Percentiles rank a stretch among this genome's conserved stretches.
These are phyloP conservation scores for Platalea minor DNA, from an alignment of 2,797 vertebrate genomes.

Conservation along the genomic window DNA sequence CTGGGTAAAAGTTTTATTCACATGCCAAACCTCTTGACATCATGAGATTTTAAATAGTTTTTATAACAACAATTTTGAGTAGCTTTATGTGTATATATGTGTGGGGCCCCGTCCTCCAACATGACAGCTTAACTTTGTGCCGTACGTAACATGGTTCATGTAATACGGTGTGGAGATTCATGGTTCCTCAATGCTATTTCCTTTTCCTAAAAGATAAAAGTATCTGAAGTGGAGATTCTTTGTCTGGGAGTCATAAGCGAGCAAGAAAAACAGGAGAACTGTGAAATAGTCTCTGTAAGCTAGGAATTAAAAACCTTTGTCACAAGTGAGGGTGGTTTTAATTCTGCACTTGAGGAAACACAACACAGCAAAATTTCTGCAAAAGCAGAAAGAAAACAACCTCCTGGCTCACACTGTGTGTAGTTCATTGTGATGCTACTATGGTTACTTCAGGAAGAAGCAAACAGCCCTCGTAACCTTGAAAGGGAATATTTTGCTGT, in stretches of 20 bases:
- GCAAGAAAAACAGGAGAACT: neutral
- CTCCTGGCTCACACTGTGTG: neutral
- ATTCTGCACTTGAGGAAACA: neutral
- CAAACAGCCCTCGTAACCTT: constrained; percentile 40
- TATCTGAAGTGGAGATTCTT: neutral
- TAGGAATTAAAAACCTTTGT: neutral
- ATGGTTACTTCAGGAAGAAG: constrained; percentile 59
- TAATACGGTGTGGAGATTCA: fast-evolving
- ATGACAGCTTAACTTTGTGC: neutral
- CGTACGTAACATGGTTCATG: neutral
- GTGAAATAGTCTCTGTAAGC: neutral
- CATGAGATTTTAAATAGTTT: neutral
- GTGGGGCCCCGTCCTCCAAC: neutral
- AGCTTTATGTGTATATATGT: neutral
- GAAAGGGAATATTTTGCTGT: neutral
- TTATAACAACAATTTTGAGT: neutral
- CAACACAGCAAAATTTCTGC: neutral
- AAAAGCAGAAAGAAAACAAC: neutral
- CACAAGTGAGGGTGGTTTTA: neutral
- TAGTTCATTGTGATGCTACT: constrained; percentile 29
- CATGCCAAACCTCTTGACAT: neutral
- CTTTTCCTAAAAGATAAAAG: neutral
- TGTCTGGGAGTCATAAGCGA: neutral
- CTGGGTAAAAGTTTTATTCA: neutral
- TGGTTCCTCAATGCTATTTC: neutral